phyloP scores from a whole-genome alignment of 1,140 invertebrate species.

The Schmidtea mediterranea region DNA sequence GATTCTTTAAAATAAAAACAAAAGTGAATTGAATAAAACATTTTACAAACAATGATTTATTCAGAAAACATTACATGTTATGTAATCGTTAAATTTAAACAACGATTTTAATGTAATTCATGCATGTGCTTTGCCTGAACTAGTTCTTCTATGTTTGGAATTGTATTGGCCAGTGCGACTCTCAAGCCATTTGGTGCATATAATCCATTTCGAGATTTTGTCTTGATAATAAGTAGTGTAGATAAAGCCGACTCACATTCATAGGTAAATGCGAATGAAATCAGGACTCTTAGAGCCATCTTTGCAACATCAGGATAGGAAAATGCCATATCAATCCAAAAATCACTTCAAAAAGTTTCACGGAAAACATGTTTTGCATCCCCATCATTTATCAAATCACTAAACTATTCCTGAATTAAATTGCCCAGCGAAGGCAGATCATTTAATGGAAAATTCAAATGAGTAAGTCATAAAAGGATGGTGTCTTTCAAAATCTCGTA shows the following conservation, averaged over 20 bases:
- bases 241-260: too few species aligned
- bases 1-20: too few species aligned
- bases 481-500: neutral
- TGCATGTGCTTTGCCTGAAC: neutral
- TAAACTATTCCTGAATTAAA: slow-evolving; percentile 1
- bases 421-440: neutral
- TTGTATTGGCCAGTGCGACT: slow-evolving; percentile 1
- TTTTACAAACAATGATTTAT: too few species aligned
- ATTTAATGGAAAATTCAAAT: neutral
- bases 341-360: too few species aligned
- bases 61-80: too few species aligned
- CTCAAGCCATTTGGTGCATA: neutral
- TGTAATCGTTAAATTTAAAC: neutral
- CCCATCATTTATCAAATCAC: neutral
- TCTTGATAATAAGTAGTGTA: too few species aligned
- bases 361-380: too few species aligned
- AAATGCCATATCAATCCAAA: too few species aligned
- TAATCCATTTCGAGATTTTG: neutral
- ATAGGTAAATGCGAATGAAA: too few species aligned
- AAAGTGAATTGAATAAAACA: too few species aligned
- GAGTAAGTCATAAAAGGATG: neutral
- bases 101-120: neutral
- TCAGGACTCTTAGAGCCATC: too few species aligned
- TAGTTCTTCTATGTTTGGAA: neutral
- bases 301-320: too few species aligned